Conservation (phyloP, 1,140 invertebrate species). For the Diabrotica undecimpunctata region DNA sequence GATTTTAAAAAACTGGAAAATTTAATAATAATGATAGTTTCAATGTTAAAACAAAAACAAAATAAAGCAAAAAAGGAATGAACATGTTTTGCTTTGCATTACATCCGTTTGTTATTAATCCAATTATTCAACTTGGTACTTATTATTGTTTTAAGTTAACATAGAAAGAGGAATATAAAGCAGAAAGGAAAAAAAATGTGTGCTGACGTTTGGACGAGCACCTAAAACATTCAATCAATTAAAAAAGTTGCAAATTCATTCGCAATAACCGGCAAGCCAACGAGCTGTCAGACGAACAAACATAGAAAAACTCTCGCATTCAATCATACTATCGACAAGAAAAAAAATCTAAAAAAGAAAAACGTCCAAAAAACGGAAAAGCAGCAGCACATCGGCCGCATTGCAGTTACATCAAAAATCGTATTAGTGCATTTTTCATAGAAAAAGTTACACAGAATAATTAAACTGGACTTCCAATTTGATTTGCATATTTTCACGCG, state of each 20-base stretch:
- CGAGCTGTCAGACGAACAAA: constrained; percentile 8
- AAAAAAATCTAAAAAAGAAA: constrained; percentile 15
- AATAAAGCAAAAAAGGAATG: too few relatives aligned
- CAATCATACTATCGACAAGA: constrained; percentile 22
- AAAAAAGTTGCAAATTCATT: constrained; percentile 2
- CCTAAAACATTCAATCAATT: constrained; percentile 1
- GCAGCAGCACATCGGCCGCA: constrained; percentile 21
- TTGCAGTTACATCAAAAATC: constrained; percentile 34
- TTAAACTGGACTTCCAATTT: constrained; percentile 47
- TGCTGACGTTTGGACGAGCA: neutral
- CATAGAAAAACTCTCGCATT: constrained; percentile 12
- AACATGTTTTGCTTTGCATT: too few relatives aligned
- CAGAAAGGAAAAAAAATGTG: neutral
- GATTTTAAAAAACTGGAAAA: too few relatives aligned
- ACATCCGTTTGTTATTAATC: too few relatives aligned
- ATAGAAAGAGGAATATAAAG: too few relatives aligned
- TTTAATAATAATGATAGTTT: too few relatives aligned
- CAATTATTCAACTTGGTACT: too few relatives aligned
- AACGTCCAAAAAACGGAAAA: neutral
- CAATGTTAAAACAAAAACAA: too few relatives aligned
- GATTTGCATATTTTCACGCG: constrained; percentile 49
- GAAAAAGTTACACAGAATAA: constrained; percentile 42
- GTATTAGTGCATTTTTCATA: constrained; percentile 35
- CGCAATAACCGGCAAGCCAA: neutral
- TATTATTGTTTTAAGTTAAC: too few relatives aligned